A percentile compares a stretch with the other conserved stretches of the same genome.
Evolutionary conservation across 1,140 invertebrate species (phyloP).

Genomic region (Zaprionus taronus): DNA sequence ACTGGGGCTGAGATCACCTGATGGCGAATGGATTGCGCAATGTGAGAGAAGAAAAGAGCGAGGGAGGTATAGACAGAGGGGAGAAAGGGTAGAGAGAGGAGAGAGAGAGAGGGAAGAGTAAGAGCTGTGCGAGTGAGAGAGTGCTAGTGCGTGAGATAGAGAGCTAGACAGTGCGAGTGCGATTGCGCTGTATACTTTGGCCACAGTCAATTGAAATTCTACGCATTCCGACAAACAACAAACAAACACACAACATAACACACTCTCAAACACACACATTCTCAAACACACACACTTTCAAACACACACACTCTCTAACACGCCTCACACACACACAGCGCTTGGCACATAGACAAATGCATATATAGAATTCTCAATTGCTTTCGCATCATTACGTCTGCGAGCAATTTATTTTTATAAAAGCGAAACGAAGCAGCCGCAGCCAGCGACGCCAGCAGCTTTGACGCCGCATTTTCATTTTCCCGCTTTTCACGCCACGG

Average conservation of each 20-base stretch:
- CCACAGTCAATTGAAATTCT: slow-evolving; percentile 81
- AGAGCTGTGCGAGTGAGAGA: neutral
- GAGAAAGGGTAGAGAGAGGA: slow-evolving; percentile 1
- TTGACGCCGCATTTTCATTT: slow-evolving; percentile 51
- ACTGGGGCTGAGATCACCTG: no score
- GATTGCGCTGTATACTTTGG: slow-evolving; percentile 37
- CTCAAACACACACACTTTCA: slow-evolving; percentile 20
- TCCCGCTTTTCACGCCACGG: slow-evolving; percentile 46
- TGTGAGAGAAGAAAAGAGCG: no score
- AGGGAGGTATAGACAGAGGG: neutral
- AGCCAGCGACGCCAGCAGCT: slow-evolving; percentile 26
- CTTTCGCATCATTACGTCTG: slow-evolving; percentile 82
- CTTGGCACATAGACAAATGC: slow-evolving; percentile 59
- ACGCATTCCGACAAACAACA: slow-evolving; percentile 81
- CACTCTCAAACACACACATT: slow-evolving; percentile 10
- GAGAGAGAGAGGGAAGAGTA: neutral
- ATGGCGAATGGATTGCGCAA: no score
- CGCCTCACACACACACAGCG: neutral
- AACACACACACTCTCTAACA: slow-evolving; percentile 12
- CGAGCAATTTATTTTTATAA: slow-evolving; percentile 83
- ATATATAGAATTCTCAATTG: slow-evolving; percentile 82
- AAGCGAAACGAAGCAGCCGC: slow-evolving; percentile 72
- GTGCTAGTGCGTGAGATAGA: slow-evolving; percentile 5
- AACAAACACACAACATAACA: slow-evolving; percentile 60
- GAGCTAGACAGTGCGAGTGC: slow-evolving; percentile 18